These are phyloP conservation scores for Morus bassanus DNA, from an alignment of 2,797 vertebrate species.

Conservation along the genomic window DNA sequence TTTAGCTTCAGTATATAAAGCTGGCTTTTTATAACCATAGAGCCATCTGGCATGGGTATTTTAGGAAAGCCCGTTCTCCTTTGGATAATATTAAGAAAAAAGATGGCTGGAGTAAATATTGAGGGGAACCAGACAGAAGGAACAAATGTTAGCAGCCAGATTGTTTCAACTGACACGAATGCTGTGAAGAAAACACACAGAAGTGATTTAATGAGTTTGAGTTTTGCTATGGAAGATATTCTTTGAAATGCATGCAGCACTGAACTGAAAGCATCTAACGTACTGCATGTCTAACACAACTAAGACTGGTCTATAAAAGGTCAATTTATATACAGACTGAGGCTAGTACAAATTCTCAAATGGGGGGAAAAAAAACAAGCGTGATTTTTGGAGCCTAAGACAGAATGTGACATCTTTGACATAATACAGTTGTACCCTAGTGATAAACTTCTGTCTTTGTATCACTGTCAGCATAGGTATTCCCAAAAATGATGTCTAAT, in stretches of 20 bases:
- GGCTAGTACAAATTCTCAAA: not conserved
- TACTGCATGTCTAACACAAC: not conserved
- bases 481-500: not conserved
- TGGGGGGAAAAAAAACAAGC: not conserved
- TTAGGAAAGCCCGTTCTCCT: not conserved
- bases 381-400: not conserved
- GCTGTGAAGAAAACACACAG: not conserved
- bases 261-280: not conserved
- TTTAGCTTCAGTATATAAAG: not conserved
- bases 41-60: not conserved
- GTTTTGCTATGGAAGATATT: not conserved
- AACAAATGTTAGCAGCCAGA: constrained; percentile 2
- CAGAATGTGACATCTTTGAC: not conserved
- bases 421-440: not conserved
- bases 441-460: not conserved
- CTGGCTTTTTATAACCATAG: not conserved
- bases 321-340: not conserved
- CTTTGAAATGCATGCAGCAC: not conserved
- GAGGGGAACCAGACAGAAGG: not conserved
- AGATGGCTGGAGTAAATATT: constrained; percentile 1
- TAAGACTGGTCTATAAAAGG: not conserved
- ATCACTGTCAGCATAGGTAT: not conserved
- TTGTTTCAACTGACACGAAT: not conserved
- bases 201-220: not conserved
- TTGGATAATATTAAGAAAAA: not conserved